phyloP scores from a whole-genome alignment of 2,888 invertebrate species.

The Orchesella flavescens region DNA sequence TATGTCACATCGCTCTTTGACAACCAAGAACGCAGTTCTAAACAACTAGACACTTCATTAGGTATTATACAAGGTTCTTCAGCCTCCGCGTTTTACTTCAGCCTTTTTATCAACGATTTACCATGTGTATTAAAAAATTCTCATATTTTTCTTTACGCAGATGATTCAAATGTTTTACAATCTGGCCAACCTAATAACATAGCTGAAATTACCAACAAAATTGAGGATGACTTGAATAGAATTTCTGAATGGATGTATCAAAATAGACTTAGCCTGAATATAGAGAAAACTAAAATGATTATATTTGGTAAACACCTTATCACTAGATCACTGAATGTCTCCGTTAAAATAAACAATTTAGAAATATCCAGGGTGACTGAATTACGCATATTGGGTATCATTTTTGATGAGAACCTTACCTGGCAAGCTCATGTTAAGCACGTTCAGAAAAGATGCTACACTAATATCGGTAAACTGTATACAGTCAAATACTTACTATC shows the following conservation, averaged over 20 bases:
- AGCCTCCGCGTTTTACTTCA: not conserved
- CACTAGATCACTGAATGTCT: no score
- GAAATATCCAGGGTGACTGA: no score
- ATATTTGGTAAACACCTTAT: not conserved
- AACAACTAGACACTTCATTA: not conserved
- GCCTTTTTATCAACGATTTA: constrained; percentile 28
- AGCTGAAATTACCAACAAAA: not conserved
- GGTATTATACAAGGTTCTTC: not conserved
- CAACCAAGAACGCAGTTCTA: not conserved
- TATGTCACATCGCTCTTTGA: not conserved
- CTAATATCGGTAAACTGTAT: not conserved
- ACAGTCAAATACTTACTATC: not conserved
- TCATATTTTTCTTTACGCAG: constrained; percentile 22
- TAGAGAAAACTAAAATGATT: constrained; percentile 38
- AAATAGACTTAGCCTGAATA: constrained; percentile 41
- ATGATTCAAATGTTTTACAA: constrained; percentile 33
- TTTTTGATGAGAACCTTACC: constrained; percentile 5
- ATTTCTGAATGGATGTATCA: constrained; percentile 25
- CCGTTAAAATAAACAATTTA: no score
- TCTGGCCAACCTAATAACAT: constrained; percentile 17
- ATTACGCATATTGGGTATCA: constrained; percentile 15
- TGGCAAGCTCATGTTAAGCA: no score
- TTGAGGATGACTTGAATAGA: not conserved
- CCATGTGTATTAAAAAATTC: constrained; percentile 28
- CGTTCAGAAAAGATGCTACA: constrained; percentile 30